Conservation (phyloP, 2,113 vertebrate species). For the Haplochromis burtoni region DNA sequence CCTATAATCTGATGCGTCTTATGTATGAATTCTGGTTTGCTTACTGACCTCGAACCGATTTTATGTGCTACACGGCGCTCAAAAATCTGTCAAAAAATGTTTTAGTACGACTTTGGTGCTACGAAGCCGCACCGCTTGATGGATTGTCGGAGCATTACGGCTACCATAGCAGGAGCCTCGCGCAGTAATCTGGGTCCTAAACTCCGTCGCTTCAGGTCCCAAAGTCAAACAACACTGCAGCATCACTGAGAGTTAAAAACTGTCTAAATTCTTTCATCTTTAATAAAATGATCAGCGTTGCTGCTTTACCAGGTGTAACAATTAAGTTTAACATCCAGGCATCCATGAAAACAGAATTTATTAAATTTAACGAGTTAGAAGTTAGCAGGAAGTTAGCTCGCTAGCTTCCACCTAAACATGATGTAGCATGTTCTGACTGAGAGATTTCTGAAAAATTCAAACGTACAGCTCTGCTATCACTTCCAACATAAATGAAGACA, state of each 20-base stretch:
- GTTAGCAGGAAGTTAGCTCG: not conserved
- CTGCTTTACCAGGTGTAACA: not conserved
- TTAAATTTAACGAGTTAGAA: not conserved
- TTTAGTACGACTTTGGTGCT: not conserved
- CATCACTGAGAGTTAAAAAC: not conserved
- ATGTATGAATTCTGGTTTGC: not conserved
- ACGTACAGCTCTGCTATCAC: fast-evolving
- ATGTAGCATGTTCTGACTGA: not conserved
- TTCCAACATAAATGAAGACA: not conserved
- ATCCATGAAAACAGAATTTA: not conserved
- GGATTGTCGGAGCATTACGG: not conserved
- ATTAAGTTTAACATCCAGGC: not conserved
- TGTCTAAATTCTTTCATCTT: not conserved
- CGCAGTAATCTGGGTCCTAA: not conserved
- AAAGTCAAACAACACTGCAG: fast-evolving
- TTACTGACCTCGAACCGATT: not conserved
- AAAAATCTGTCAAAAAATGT: not conserved
- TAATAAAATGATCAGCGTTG: fast-evolving
- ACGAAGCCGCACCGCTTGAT: fast-evolving
- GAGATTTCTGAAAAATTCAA: not conserved
- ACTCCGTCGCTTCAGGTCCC: fast-evolving
- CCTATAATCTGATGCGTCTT: not conserved
- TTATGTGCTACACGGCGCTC: fast-evolving
- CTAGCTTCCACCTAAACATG: not conserved
- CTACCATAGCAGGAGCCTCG: fast-evolving